phyloP scores from a whole-genome alignment of 2,113 vertebrate genomes.

The Toxotes chatareus region DNA sequence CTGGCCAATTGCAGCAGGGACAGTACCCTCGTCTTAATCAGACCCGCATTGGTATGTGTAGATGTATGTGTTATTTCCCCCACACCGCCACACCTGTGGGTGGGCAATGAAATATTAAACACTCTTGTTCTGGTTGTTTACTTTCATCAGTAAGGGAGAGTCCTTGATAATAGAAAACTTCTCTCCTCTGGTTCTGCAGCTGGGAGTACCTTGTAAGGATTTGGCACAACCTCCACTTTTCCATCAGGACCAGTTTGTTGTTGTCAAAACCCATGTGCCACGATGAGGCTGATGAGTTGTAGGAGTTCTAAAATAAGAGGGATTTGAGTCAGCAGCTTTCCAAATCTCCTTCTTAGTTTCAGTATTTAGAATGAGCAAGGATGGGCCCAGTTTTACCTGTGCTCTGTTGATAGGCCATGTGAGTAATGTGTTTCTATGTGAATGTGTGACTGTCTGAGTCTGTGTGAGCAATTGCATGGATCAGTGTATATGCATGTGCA shows the following conservation, averaged over 20 bases:
- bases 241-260: slow-evolving; percentile 66
- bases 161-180: slow-evolving; percentile 73
- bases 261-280: slow-evolving; percentile 62
- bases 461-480: not conserved
- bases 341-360: slow-evolving; percentile 54
- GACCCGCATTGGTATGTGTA: slow-evolving; percentile 41
- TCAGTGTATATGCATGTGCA: not conserved
- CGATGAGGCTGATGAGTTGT: slow-evolving; percentile 49
- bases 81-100: slow-evolving; percentile 74
- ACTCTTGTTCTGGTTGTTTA: slow-evolving; percentile 76
- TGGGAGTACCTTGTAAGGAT: slow-evolving; percentile 60
- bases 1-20: slow-evolving; percentile 58
- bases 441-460: not conserved
- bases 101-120: slow-evolving; percentile 80
- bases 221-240: slow-evolving; percentile 56
- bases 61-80: slow-evolving; percentile 72
- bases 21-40: slow-evolving; percentile 64
- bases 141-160: slow-evolving; percentile 75
- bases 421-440: slow-evolving; percentile 4
- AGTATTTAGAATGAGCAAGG: slow-evolving; percentile 20
- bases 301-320: slow-evolving; percentile 66
- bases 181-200: slow-evolving; percentile 58
- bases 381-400: slow-evolving; percentile 23
- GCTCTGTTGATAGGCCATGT: not conserved
- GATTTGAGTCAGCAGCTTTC: slow-evolving; percentile 64